A percentile compares a stretch with the other conserved stretches of the same genome.
Evolutionary conservation across 2,797 vertebrate genomes (phyloP).

Genomic region (Nyctalus aviator): DNA sequence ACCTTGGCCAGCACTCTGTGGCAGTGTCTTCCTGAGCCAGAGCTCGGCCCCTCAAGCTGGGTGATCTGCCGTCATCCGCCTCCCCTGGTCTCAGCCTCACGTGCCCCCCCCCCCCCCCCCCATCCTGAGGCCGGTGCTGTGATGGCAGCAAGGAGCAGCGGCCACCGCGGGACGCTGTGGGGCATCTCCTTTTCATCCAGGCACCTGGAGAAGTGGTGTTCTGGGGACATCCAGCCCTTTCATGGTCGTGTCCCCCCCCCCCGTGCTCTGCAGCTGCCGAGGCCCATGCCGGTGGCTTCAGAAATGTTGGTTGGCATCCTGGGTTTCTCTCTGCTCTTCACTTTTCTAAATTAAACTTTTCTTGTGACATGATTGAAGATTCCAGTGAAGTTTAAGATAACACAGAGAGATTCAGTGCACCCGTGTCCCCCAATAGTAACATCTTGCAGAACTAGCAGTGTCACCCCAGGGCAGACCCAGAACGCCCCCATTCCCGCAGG

Average conservation of each 20-base stretch:
- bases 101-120: neutral
- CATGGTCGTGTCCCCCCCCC: neutral
- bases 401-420: neutral
- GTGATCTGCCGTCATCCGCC: neutral
- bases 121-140: neutral
- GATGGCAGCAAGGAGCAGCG: neutral
- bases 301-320: neutral
- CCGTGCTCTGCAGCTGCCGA: neutral
- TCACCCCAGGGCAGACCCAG: neutral
- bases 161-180: neutral
- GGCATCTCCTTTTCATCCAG: neutral
- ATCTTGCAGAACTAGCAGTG: neutral
- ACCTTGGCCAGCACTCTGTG: neutral
- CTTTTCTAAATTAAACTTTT: neutral
- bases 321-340: neutral
- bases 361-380: neutral
- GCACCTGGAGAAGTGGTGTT: neutral
- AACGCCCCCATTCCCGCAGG: neutral
- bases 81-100: neutral
- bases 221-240: neutral
- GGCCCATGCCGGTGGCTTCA: neutral
- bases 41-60: neutral
- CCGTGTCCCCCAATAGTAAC: neutral
- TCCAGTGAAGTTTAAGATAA: neutral
- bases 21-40: neutral